phyloP scores from a whole-genome alignment of 2,113 vertebrate species.

The Octodon degus region DNA sequence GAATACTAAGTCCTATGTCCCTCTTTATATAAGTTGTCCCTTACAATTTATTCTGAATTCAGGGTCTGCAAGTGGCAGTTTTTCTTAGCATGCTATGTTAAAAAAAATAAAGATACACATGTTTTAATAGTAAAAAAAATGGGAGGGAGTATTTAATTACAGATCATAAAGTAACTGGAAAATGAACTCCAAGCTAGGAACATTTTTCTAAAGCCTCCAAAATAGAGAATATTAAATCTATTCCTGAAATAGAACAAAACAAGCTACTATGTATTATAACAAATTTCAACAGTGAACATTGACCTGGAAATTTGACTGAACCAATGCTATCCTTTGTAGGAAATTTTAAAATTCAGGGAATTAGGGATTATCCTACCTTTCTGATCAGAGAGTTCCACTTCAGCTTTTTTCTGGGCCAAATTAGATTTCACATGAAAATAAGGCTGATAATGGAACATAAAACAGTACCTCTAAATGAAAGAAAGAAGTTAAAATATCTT shows the following conservation, averaged over 20 bases:
- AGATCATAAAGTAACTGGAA: not conserved
- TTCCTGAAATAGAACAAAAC: not conserved
- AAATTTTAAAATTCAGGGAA: conserved; percentile 32
- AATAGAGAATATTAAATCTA: not conserved
- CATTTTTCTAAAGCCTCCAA: not conserved
- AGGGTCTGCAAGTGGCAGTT: not conserved
- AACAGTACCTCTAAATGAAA: conserved; percentile 88
- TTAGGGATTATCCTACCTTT: conserved; percentile 87
- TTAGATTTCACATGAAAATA: conserved; percentile 97
- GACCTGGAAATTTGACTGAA: conserved; percentile 17
- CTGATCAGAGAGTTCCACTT: conserved; percentile 84
- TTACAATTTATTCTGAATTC: conserved; percentile 11
- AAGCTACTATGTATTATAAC: conserved; percentile 18
- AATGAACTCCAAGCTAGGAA: not conserved
- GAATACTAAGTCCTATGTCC: too few species aligned
- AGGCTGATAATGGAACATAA: conserved; percentile 96
- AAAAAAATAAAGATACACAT: conserved; percentile 1
- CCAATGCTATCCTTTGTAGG: not conserved
- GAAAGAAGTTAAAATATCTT: conserved; percentile 33
- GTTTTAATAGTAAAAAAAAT: not conserved
- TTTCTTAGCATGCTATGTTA: not conserved
- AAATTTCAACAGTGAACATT: not conserved
- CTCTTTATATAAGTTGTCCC: not conserved
- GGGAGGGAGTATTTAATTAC: not conserved
- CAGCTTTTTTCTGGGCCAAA: conserved; percentile 76